A percentile compares a stretch with the other conserved stretches of the same genome.
phyloP scores from a whole-genome alignment of 2,888 invertebrate species.

The Asteroscopus sphinx region DNA sequence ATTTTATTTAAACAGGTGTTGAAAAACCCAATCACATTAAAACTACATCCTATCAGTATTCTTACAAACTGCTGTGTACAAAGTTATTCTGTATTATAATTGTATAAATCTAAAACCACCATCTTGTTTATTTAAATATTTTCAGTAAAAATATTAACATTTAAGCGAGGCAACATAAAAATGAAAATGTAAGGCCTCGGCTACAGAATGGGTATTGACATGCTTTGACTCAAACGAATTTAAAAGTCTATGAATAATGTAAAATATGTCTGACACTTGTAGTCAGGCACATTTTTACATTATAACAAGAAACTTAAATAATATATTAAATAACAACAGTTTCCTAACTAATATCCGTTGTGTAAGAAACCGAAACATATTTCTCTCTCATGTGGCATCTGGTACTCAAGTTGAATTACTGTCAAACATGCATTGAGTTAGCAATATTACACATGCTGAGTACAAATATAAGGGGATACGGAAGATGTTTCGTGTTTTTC shows the following conservation, averaged over 20 bases:
- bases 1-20: too few relatives aligned
- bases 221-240: conserved; percentile 51
- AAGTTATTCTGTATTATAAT: too few relatives aligned
- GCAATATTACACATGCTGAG: conserved; percentile 34
- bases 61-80: too few relatives aligned
- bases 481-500: conserved; percentile 47
- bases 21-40: too few relatives aligned
- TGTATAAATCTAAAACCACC: conserved; percentile 13
- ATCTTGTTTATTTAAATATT: conserved; percentile 27
- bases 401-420: conserved; percentile 30
- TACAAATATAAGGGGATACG: conserved; percentile 47
- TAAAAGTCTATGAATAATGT: conserved; percentile 53
- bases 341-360: conserved; percentile 9
- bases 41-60: not conserved
- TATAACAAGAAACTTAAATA: conserved; percentile 22
- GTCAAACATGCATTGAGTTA: conserved; percentile 29
- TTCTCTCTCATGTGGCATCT: conserved; percentile 10
- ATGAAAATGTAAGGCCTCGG: conserved; percentile 26
- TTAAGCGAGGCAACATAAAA: conserved; percentile 28
- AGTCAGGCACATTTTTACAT: conserved; percentile 28
- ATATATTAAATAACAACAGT: conserved; percentile 14
- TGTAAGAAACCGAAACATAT: conserved; percentile 15
- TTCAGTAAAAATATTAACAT: conserved; percentile 27
- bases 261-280: conserved; percentile 42
- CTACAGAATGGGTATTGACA: conserved; percentile 46